Evolutionary conservation across 2,888 invertebrate genomes (phyloP), one percentile per base, ranked within the genome.

Genomic region (Lasiommata megera): DNA sequence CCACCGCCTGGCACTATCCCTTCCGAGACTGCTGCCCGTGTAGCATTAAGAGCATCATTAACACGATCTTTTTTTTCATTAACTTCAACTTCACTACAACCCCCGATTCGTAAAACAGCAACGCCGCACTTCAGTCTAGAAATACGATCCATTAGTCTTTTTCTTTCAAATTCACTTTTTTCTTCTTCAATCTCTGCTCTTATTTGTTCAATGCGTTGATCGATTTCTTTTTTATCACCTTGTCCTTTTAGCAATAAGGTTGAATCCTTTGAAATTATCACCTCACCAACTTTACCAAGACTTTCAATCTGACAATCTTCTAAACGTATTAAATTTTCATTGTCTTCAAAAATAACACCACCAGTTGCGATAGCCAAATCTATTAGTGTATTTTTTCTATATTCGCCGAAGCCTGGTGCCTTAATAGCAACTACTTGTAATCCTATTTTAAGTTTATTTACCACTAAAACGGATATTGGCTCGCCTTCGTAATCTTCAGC

Each of bases 1-100:
- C 98, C 98, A 81, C 98, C 98, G 61, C 98, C 98, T 58, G 98
- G 96, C 63, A 98, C 98, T 75, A 99, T 97, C 46, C 98, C 98
- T 90, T 98, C 98, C 79, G 97, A 96, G 61, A 98, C 95, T 34
- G 98, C 98, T 52, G 98, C 98, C 47, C 97, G 92, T 0, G 98
- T 98, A 28, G 98, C 98, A 80, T 97, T 97, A 6, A 99, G 91
- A 1, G 98, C 98, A 86, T 98, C 98, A 73, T 96, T 96, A 0
- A 98, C 97, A 46, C 98, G 92, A 80, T 99, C 98, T 84, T 98
- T 98, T 88, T 97, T 98, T 88, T 98, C 98, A 73, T 96, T 97
- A 0, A 98, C 97, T 88, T 98, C 98, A 12, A 99, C 75, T 71
- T 96, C 96, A 76, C 95, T 95, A 60, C 96, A 95, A 50, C 98